Base-by-base conservation (phyloP, 2,113 vertebrate species). In the Sitta europaea region DNA sequence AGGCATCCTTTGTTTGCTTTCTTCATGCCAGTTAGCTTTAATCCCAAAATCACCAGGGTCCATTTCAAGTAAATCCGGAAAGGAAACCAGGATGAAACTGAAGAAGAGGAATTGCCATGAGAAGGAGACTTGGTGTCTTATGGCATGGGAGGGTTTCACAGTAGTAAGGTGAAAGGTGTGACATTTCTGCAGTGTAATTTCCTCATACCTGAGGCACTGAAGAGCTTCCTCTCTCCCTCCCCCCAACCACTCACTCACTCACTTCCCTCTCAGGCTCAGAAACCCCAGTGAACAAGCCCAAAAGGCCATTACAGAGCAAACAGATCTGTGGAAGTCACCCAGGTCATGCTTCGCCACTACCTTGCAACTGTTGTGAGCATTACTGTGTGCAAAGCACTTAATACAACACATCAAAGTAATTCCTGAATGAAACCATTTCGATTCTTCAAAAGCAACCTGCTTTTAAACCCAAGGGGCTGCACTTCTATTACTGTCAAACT, bases 21-120 rank as follows among this genome's bases (percentile, higher is more conserved):
- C 80, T 54, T 91, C 88, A 86, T 67, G n/a, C 54, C 78, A 77
- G 27, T 59, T 57, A 82, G 31, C 71, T 92, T 96, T 97, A 95
- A 94, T 92, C 70, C 76, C 40, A 1, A 78, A 85, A 87, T 68
- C 75, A 75, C 28, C 38, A 53, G 65, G 50, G 27, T 83, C 77
- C 55, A 82, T 90, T 94, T 86, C 94, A 94, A 79, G 78, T 79
- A 94, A 96, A 93, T 94, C 81, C 11, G 0, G 51, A 78, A 91
- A 78, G 65, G 75, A 93, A 95, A 78, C 25, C 29, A 62, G 33
- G 35, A 76, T 91, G 95, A 97, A 96, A 96, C 40, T 3, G 0
- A 83, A 94, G 88, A 96, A 51, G 45, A 84, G 40, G 66, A 62
- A 55, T 31, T 50, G 2, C 45, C n/a, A 43, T 0, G 10, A 78